Percentiles rank a stretch among this genome's conserved stretches.
Conservation (phyloP, 2,797 vertebrate species). For the Cetoscarus ocellatus region DNA sequence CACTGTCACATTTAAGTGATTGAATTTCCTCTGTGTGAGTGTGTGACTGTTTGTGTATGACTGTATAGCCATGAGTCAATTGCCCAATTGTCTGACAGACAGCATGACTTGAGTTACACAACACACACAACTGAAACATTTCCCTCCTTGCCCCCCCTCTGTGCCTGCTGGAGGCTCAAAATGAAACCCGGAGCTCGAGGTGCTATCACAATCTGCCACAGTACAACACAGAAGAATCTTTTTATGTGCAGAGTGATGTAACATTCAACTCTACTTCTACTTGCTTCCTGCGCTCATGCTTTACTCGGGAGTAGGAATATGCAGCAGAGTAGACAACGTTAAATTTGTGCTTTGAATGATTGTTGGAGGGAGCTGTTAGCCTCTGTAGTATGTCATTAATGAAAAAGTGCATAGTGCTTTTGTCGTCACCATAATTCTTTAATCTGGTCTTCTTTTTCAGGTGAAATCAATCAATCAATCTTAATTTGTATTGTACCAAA, state of each 20-base stretch:
- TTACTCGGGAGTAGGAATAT: constrained; percentile 8
- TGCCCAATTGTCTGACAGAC: constrained; percentile 60
- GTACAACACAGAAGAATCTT: constrained; percentile 29
- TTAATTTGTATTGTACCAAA: too few relatives aligned
- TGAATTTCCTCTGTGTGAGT: constrained; percentile 68
- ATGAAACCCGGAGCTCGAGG: constrained; percentile 25
- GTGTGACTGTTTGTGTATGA: constrained; percentile 26
- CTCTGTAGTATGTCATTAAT: too few relatives aligned
- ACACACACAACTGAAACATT: constrained; percentile 49
- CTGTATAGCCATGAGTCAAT: constrained; percentile 57
- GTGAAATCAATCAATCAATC: too few relatives aligned
- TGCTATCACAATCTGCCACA: constrained; percentile 35
- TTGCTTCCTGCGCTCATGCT: constrained; percentile 20
- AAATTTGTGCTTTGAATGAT: neutral
- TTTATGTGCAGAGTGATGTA: constrained; percentile 27
- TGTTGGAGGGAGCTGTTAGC: too few relatives aligned
- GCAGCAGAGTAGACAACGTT: constrained; percentile 7
- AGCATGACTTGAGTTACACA: constrained; percentile 62
- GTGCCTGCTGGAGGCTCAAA: constrained; percentile 20
- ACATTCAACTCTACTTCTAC: constrained; percentile 24
- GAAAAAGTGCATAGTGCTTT: too few relatives aligned
- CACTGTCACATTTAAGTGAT: constrained; percentile 78
- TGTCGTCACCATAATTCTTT: too few relatives aligned
- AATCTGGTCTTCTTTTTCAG: too few relatives aligned
- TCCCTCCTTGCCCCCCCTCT: constrained; percentile 1